phyloP scores from a whole-genome alignment of 2,797 vertebrate genomes.

The Acipenser oxyrinchus region DNA sequence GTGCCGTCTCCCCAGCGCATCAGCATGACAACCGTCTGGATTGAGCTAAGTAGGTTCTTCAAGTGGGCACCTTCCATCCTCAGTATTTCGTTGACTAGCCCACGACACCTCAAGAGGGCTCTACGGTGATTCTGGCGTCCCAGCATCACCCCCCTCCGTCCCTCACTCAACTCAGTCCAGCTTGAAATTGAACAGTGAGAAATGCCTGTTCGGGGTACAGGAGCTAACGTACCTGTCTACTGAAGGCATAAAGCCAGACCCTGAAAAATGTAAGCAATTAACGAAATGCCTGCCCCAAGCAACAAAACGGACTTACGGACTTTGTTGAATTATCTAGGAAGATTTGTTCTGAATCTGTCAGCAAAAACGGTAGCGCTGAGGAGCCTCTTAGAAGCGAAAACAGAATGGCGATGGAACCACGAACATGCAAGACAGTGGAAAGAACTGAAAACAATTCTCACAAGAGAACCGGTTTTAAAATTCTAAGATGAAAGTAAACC shows the following conservation, averaged over 20 bases:
- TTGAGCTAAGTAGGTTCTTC: too few relatives aligned
- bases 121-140: too few relatives aligned
- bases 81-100: too few relatives aligned
- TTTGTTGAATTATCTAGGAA: not conserved
- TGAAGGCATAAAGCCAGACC: not conserved
- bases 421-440: not conserved
- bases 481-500: not conserved
- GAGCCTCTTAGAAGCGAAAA: not conserved
- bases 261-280: not conserved
- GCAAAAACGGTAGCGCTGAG: not conserved
- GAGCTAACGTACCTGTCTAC: slow-evolving; percentile 2
- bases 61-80: too few relatives aligned
- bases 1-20: too few relatives aligned
- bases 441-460: not conserved
- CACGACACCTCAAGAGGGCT: too few relatives aligned
- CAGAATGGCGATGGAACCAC: too few relatives aligned
- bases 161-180: too few relatives aligned
- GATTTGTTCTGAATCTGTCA: not conserved
- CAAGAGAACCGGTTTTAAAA: not conserved
- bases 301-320: not conserved
- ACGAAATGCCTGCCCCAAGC: not conserved
- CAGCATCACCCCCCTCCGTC: too few relatives aligned
- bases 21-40: too few relatives aligned
- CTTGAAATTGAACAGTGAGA: not conserved
- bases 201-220: not conserved